Base-by-base conservation (phyloP, 2,797 vertebrate species). In the Sitta carolinensis region DNA sequence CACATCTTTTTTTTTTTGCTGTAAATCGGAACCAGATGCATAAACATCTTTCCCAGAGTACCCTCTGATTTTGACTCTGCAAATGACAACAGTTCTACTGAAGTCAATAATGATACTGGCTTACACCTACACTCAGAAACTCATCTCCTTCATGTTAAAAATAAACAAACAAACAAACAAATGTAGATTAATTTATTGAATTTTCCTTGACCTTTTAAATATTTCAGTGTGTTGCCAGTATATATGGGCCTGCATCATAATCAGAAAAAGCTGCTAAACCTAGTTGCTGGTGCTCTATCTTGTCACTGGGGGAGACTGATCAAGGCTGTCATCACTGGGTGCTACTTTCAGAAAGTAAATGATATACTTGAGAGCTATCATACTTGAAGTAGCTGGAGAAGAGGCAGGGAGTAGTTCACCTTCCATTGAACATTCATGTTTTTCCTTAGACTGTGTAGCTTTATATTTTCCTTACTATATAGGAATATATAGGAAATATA, bases 61-160 rank as follows among this genome's bases (percentile, higher is more conserved):
- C 42, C 38, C 77, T 54, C 55, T 86, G 54, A 75, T 92, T 92
- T 79, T 87, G 21, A 43, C 32, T 84, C 83, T 55, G 40, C 21
- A 69, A 45, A 17, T 51, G 45, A 63, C 48, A 48, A 52, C 12
- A 17, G 26, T 52, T 63, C 67, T 90, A 43, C 27, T 51, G 61
- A 62, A 68, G 34, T 76, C 23, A 26, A 22, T 21, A 87, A 42
- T 3, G 4, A n/a, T 4, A 29, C 16, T 26, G 16, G 23, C 47
- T 85, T 85, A 64, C 26, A 57, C 30, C 55, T 70, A 52, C 10
- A 54, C 10, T 26, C 23, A 69, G 38, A 85, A 80, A 83, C 7
- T 67, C 1, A 42, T 63, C 29, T 70, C n/a, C 25, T 76, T 62
- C 32, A 13, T 74, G 22, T 43, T 66, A 70, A 57, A 87, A 78